Conservation (phyloP, 2,113 vertebrate genomes). For the Gymnorhina tibicen region DNA sequence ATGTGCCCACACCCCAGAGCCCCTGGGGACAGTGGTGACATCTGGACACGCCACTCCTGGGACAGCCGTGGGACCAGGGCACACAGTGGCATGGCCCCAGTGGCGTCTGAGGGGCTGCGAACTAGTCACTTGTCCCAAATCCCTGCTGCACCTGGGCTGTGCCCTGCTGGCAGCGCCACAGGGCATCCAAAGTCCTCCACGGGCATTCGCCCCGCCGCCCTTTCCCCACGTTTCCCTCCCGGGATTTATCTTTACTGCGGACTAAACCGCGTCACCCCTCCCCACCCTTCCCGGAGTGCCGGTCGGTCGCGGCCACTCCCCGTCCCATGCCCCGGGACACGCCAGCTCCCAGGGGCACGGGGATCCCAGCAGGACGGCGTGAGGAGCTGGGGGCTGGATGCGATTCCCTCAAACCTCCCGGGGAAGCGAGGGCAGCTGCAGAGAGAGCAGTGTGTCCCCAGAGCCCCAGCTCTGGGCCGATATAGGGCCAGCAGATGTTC, state of each 20-base stretch:
- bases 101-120: fast-evolving
- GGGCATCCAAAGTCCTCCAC: not conserved
- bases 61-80: fast-evolving
- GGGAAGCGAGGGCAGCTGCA: not conserved
- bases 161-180: not conserved
- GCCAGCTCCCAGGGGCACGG: not conserved
- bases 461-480: not conserved
- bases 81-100: fast-evolving
- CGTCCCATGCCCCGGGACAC: not conserved
- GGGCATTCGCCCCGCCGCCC: not conserved
- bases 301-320: fast-evolving
- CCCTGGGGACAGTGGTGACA: fast-evolving
- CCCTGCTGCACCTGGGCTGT: not conserved
- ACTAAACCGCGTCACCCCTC: fast-evolving
- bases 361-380: fast-evolving
- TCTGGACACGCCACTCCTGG: fast-evolving
- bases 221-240: not conserved
- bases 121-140: not conserved
- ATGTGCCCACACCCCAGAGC: not conserved
- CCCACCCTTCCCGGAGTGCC: fast-evolving
- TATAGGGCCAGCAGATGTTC: not conserved
- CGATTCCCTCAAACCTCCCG: not conserved
- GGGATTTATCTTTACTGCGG: not conserved
- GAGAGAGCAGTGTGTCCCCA: not conserved
- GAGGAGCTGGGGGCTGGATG: fast-evolving